phyloP scores from a whole-genome alignment of 1,140 invertebrate species.

The Euwallacea similis region DNA sequence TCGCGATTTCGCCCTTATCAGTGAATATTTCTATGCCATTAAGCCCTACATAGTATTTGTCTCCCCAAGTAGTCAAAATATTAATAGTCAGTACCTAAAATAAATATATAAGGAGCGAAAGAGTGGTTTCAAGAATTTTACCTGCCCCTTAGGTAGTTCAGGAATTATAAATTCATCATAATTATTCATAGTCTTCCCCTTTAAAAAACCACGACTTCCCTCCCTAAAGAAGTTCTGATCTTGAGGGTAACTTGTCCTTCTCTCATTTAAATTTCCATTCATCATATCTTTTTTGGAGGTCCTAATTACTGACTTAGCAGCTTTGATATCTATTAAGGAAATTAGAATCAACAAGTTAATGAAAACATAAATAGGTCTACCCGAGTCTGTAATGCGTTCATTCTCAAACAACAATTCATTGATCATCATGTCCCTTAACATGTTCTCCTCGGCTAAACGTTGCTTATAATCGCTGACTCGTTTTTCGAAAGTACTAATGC shows the following conservation, averaged over 20 bases:
- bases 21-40: constrained; percentile 81
- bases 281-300: too few species aligned
- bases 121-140: constrained; percentile 38
- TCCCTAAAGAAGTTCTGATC: constrained; percentile 30
- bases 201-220: not conserved
- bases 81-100: constrained; percentile 61
- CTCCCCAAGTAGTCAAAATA: constrained; percentile 80
- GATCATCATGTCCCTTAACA: constrained; percentile 47
- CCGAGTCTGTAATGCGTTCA: constrained; percentile 40
- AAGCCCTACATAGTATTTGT: constrained; percentile 76
- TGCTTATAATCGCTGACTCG: constrained; percentile 42
- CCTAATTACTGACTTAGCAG: too few species aligned
- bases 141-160: constrained; percentile 69
- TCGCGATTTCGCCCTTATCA: constrained; percentile 61
- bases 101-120: not conserved
- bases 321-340: too few species aligned
- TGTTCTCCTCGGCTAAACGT: constrained; percentile 46
- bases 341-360: too few species aligned
- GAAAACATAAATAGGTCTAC: too few species aligned
- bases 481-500: constrained; percentile 28
- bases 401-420: constrained; percentile 49
- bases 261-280: not conserved
- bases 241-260: constrained; percentile 28
- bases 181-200: too few species aligned
- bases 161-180: constrained; percentile 61